Conservation (phyloP, 2,888 invertebrate genomes). For the Micoletzkya japonica region DNA sequence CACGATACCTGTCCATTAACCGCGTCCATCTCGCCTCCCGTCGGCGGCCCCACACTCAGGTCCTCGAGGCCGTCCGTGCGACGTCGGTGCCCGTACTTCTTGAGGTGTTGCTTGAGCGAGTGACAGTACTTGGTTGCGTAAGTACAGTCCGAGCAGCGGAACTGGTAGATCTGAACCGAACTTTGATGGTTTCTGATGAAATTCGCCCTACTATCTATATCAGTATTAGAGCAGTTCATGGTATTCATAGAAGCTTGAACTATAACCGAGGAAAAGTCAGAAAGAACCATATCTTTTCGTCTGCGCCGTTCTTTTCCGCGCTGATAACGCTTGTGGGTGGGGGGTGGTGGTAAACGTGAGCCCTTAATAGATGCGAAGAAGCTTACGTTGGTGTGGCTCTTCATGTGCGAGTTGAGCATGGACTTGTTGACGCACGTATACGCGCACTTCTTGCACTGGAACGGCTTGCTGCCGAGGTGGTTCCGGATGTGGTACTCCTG, state of each 20-base stretch:
- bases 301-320: too few relatives aligned
- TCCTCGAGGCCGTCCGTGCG: conserved; percentile 74
- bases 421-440: conserved; percentile 88
- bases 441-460: conserved; percentile 60
- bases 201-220: too few relatives aligned
- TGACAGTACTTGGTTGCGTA: conserved; percentile 98
- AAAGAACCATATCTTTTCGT: too few relatives aligned
- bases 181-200: too few relatives aligned
- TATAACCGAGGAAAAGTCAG: too few relatives aligned
- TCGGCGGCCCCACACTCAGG: not conserved
- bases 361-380: too few relatives aligned
- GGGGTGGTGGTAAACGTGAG: too few relatives aligned
- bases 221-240: too few relatives aligned
- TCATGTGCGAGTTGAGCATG: conserved; percentile 96
- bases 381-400: conserved; percentile 77
- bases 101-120: conserved; percentile 88
- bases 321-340: too few relatives aligned
- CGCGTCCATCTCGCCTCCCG: too few relatives aligned
- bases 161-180: conserved; percentile 38
- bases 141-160: conserved; percentile 86
- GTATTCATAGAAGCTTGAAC: too few relatives aligned
- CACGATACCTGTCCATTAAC: too few relatives aligned
- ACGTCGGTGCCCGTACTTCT: conserved; percentile 85
- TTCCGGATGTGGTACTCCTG: conserved; percentile 90
- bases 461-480: conserved; percentile 89